Evolutionary conservation across 2,113 vertebrate genomes (phyloP).

Genomic region (Lasiurus borealis): DNA sequence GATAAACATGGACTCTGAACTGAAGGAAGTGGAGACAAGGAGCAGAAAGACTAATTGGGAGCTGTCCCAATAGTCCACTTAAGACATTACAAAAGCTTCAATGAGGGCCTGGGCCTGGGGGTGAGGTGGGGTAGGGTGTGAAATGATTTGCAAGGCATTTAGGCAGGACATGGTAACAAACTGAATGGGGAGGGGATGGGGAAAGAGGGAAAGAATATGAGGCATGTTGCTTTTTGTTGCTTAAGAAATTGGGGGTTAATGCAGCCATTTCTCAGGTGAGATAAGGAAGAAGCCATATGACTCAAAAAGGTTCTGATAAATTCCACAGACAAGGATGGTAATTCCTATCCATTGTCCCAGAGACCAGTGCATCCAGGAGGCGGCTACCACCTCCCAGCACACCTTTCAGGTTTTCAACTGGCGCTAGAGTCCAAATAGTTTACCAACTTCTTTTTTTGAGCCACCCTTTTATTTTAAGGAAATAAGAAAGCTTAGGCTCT

Average conservation of each 20-base stretch:
- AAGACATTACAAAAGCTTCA: background rate
- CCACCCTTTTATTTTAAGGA: background rate
- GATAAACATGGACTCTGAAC: background rate
- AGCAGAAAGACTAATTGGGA: background rate
- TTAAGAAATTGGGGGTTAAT: background rate
- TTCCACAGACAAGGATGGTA: too few species aligned
- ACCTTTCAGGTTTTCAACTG: background rate
- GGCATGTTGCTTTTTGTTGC: background rate
- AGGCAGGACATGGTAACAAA: background rate
- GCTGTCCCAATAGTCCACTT: background rate
- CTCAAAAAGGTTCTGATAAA: background rate
- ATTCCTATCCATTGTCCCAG: rapidly evolving
- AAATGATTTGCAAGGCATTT: background rate
- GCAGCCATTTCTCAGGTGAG: background rate
- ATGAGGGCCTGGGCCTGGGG: background rate
- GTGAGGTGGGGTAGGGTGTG: rapidly evolving
- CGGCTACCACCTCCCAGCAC: rapidly evolving
- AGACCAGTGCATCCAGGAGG: background rate
- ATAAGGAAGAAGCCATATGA: background rate
- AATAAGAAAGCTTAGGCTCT: background rate
- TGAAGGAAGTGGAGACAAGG: background rate
- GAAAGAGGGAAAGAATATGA: background rate
- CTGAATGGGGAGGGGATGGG: background rate
- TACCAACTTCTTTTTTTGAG: background rate
- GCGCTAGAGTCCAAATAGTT: background rate